phyloP scores from a whole-genome alignment of 1,140 invertebrate species.

The Lamellibrachia luymesi region DNA sequence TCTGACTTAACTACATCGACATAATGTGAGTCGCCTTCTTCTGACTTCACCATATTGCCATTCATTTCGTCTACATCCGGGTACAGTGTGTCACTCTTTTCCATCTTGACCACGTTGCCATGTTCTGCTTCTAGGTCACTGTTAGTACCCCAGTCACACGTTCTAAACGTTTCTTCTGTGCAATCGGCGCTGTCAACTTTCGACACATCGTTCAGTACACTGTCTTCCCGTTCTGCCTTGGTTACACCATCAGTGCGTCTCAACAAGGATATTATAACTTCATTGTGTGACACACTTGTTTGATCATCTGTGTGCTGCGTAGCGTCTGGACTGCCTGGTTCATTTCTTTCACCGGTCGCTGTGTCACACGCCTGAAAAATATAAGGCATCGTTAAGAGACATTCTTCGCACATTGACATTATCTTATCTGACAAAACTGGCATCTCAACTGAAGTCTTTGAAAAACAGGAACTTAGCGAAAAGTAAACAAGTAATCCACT shows the following conservation, averaged over 20 bases:
- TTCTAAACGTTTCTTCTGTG: no score
- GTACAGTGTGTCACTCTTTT: not conserved
- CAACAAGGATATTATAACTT: not conserved
- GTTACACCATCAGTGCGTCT: not conserved
- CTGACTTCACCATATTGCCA: not conserved
- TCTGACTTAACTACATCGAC: not conserved
- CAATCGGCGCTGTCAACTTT: no score
- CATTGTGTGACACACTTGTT: not conserved
- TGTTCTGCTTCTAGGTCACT: not conserved
- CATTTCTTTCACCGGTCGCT: not conserved
- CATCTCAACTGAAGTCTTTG: no score
- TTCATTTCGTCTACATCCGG: not conserved
- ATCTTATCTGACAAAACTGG: no score
- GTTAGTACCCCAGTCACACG: no score
- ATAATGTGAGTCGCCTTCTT: not conserved
- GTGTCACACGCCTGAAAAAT: not conserved
- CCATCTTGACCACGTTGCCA: not conserved
- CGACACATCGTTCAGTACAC: no score
- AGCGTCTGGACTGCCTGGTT: not conserved
- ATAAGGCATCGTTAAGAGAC: not conserved
- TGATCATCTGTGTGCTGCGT: not conserved
- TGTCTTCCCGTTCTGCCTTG: not conserved
- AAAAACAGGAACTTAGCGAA: not conserved
- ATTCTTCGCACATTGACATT: no score
- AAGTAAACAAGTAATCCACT: no score